These are phyloP conservation scores for Penaeus vannamei DNA, from an alignment of 1,140 invertebrate species.

Conservation along the genomic window DNA sequence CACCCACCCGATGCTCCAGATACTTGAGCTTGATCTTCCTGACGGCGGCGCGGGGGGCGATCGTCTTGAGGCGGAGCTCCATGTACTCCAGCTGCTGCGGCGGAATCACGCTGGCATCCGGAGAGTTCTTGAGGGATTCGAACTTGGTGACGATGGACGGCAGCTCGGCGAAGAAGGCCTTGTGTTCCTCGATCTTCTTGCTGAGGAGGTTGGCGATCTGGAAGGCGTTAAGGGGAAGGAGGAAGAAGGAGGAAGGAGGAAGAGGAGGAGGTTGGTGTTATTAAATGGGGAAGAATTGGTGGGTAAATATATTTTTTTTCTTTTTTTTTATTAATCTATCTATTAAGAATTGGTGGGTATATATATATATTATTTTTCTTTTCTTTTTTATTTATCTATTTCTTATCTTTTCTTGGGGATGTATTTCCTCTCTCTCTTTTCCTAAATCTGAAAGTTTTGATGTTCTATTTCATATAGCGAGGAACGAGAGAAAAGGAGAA, in stretches of 20 bases:
- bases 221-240: neutral
- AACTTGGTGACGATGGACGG: constrained; percentile 85
- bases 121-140: constrained; percentile 77
- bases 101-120: constrained; percentile 78
- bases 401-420: too few species aligned
- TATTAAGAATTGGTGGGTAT: too few species aligned
- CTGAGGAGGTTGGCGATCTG: constrained; percentile 83
- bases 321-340: too few species aligned
- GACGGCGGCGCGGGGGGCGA: constrained; percentile 81
- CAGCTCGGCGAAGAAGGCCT: constrained; percentile 87
- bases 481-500: too few species aligned
- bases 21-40: constrained; percentile 87
- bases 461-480: too few species aligned
- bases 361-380: too few species aligned
- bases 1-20: constrained; percentile 84
- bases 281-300: too few species aligned
- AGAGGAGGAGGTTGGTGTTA: neutral
- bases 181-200: constrained; percentile 90
- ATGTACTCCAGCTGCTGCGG: constrained; percentile 86
- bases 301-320: too few species aligned
- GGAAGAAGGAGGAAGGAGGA: neutral
- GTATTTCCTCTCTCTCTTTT: too few species aligned
- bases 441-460: too few species aligned
- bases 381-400: too few species aligned
- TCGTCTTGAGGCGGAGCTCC: constrained; percentile 80